Evolutionary conservation across 2,113 vertebrate species (phyloP).

Genomic region (Sylvicapra grimmia): DNA sequence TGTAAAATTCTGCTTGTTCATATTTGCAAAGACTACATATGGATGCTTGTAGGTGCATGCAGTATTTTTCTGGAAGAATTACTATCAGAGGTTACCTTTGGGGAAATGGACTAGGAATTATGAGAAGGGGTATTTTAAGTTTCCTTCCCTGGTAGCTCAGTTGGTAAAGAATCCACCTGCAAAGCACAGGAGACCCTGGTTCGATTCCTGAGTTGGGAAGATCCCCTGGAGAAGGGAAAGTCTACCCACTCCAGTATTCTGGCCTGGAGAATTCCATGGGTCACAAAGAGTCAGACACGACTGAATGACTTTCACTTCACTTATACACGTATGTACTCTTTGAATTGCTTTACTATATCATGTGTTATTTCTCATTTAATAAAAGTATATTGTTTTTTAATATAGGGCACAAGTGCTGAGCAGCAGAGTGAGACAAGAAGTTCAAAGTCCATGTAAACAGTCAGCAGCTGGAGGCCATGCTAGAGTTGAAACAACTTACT

Average conservation of each 20-base stretch:
- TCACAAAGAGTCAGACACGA: neutral
- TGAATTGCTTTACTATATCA: neutral
- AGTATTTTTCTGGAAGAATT: constrained; percentile 2
- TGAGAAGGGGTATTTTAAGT: neutral
- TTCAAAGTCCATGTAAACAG: neutral
- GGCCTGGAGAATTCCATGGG: neutral
- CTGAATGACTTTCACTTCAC: neutral
- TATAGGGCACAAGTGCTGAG: neutral
- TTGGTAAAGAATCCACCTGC: neutral
- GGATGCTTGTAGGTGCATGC: neutral
- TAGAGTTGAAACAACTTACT: neutral
- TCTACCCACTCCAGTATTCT: neutral
- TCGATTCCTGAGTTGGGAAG: neutral
- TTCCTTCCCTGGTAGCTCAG: neutral
- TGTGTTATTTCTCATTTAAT: neutral
- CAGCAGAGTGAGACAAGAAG: neutral
- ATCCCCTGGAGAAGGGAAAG: neutral
- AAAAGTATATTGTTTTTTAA: neutral
- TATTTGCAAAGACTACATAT: neutral
- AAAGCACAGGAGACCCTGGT: neutral
- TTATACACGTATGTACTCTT: neutral
- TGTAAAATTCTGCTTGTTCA: neutral
- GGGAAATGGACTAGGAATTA: neutral
- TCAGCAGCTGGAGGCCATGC: neutral
- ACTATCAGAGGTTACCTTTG: neutral